Evolutionary conservation across 2,113 vertebrate species (phyloP).

Genomic region (Thoracochromis brauschi): DNA sequence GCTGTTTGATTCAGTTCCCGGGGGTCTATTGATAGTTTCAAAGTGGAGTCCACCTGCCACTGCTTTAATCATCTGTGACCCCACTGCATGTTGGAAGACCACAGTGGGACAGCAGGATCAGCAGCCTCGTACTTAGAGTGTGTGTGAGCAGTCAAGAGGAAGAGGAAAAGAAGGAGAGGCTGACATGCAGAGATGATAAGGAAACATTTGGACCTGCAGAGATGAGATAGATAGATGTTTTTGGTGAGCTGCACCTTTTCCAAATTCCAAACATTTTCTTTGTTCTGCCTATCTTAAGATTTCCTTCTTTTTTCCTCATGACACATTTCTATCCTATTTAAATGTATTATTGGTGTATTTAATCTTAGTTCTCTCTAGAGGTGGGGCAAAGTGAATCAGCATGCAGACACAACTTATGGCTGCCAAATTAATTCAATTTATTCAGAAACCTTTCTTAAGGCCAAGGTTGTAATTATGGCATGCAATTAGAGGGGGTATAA

Average conservation of each 20-base stretch:
- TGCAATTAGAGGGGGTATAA: constrained; percentile 60
- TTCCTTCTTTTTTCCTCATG: neutral
- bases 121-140: neutral
- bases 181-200: neutral
- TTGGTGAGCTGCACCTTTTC: neutral
- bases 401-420: constrained; percentile 48
- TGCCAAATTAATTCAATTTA: constrained; percentile 61
- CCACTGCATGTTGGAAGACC: constrained; percentile 40
- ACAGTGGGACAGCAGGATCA: constrained; percentile 9
- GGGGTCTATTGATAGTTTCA: constrained; percentile 68
- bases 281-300: neutral
- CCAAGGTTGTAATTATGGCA: constrained; percentile 62
- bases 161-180: neutral
- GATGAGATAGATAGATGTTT: neutral
- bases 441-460: constrained; percentile 57
- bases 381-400: constrained; percentile 41
- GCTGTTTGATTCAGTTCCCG: constrained; percentile 62
- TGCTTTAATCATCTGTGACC: constrained; percentile 71
- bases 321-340: constrained; percentile 17
- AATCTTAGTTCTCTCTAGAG: constrained; percentile 43
- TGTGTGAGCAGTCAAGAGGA: constrained; percentile 9
- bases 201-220: neutral
- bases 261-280: neutral
- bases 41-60: constrained; percentile 69
- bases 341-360: constrained; percentile 46